Conservation (phyloP, 2,888 invertebrate genomes). For the Yponomeuta malinellus region DNA sequence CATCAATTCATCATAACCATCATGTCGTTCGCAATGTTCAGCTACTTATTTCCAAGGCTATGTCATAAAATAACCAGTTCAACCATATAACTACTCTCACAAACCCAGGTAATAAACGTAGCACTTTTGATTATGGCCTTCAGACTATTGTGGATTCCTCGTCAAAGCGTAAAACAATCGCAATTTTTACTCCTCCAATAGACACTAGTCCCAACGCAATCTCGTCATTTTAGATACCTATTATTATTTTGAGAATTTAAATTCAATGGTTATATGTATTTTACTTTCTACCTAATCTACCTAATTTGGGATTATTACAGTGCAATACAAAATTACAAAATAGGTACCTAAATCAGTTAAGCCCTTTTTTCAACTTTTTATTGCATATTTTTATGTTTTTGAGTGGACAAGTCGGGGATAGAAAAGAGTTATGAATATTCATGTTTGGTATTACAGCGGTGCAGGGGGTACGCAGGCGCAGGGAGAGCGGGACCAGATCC, state of each 20-base stretch:
- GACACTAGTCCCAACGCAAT: background rate
- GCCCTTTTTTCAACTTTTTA: background rate
- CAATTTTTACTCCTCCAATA: too few species aligned
- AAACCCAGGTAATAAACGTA: background rate
- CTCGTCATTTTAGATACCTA: too few species aligned
- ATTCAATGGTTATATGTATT: too few species aligned
- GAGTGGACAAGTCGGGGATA: slow-evolving; percentile 17
- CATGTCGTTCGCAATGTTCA: background rate
- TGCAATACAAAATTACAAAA: too few species aligned
- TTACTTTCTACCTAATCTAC: too few species aligned
- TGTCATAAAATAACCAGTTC: background rate
- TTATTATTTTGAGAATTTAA: too few species aligned
- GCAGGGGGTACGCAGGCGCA: slow-evolving; percentile 47
- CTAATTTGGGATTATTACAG: too few species aligned
- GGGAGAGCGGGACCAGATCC: slow-evolving; percentile 29
- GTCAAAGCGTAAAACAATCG: background rate
- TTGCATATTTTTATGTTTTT: slow-evolving; percentile 8
- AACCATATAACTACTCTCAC: background rate
- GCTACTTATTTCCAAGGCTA: background rate
- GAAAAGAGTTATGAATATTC: slow-evolving; percentile 70
- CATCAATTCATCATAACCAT: background rate
- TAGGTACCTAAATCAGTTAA: background rate
- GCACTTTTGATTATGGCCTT: background rate
- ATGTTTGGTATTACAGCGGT: slow-evolving; percentile 63
- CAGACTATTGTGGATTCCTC: background rate